Evolutionary conservation across 2,797 vertebrate species (phyloP).

Genomic region (Coccyzus lansbergi): DNA sequence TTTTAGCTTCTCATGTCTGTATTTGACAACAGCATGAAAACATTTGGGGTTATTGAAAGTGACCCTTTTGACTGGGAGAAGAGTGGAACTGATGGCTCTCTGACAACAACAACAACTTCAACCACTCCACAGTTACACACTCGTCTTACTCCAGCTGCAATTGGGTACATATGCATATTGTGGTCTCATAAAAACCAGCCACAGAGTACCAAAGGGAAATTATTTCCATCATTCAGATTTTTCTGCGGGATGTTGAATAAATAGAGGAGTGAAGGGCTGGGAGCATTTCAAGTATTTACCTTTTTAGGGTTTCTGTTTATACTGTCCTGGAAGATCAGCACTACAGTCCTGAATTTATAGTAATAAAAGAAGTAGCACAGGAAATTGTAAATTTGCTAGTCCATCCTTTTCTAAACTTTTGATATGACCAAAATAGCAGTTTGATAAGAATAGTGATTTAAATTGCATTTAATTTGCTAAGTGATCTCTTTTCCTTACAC

Average conservation of each 20-base stretch:
- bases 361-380: not conserved
- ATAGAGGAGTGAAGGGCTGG: not conserved
- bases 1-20: conserved; percentile 94
- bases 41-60: conserved; percentile 92
- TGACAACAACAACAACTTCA: conserved; percentile 87
- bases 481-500: not conserved
- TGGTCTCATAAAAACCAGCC: not conserved
- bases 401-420: conserved; percentile 10
- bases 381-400: conserved; percentile 31
- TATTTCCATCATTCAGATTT: not conserved
- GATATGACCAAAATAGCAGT: not conserved
- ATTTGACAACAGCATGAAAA: conserved; percentile 98
- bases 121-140: conserved; percentile 95
- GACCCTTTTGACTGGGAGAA: conserved; percentile 98
- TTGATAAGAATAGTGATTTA: not conserved
- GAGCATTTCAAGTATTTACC: not conserved
- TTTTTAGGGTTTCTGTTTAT: not conserved
- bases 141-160: conserved; percentile 92
- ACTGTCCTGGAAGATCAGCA: not conserved
- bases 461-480: not conserved
- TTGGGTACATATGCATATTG: conserved; percentile 83
- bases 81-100: conserved; percentile 87
- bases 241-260: not conserved
- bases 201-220: not conserved
- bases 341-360: not conserved